phyloP scores from a whole-genome alignment of 2,888 invertebrate genomes.

The Pandemis heparana region DNA sequence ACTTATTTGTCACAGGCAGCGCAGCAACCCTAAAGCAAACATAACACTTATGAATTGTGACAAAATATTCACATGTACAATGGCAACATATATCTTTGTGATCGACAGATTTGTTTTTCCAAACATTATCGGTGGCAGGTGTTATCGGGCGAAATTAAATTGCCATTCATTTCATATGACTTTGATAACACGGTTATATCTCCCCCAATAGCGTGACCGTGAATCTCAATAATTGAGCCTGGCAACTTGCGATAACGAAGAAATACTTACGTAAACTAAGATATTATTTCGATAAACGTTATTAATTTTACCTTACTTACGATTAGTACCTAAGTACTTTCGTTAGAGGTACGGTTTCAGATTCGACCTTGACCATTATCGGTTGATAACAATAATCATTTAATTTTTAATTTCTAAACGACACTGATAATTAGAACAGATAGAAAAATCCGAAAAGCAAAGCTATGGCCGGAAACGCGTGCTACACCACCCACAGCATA shows the following conservation, averaged over 20 bases:
- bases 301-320: not conserved
- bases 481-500: too few relatives aligned
- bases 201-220: constrained; percentile 11
- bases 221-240: constrained; percentile 9
- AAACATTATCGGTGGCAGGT: constrained; percentile 6
- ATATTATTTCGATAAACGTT: constrained; percentile 2
- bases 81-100: constrained; percentile 1
- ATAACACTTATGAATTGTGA: constrained; percentile 4
- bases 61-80: not conserved
- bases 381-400: too few relatives aligned
- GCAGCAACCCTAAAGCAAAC: constrained; percentile 12
- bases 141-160: constrained; percentile 33
- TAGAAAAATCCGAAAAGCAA: too few relatives aligned
- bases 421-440: too few relatives aligned
- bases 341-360: too few relatives aligned
- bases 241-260: constrained; percentile 5
- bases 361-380: too few relatives aligned
- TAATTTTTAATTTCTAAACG: too few relatives aligned
- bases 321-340: too few relatives aligned
- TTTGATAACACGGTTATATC: constrained; percentile 26
- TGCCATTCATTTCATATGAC: constrained; percentile 23
- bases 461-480: too few relatives aligned
- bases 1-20: constrained; percentile 4
- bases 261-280: not conserved
- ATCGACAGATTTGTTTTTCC: constrained; percentile 4